These are phyloP conservation scores for Fragum fragum DNA, from an alignment of 2,888 invertebrate genomes.

Conservation along the genomic window DNA sequence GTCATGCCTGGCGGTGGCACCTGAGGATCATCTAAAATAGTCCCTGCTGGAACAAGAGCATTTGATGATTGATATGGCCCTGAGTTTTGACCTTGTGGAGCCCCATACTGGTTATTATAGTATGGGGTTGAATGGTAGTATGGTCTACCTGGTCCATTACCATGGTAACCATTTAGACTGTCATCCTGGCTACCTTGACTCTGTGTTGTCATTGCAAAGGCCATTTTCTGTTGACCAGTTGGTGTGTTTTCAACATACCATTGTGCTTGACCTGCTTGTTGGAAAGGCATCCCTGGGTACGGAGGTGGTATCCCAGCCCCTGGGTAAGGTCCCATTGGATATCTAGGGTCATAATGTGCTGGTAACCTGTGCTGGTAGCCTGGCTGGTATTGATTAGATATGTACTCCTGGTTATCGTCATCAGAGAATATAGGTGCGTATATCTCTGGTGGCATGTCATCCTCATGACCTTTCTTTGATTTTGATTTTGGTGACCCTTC, in stretches of 20 bases:
- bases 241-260: constrained; percentile 75
- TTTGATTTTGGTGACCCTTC: constrained; percentile 53
- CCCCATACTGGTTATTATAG: constrained; percentile 38
- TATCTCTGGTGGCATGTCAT: constrained; percentile 76
- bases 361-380: constrained; percentile 59
- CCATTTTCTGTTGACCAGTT: constrained; percentile 72
- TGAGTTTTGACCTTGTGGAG: constrained; percentile 38
- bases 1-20: constrained; percentile 77
- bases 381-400: constrained; percentile 62
- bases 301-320: constrained; percentile 40
- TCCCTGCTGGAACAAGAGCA: constrained; percentile 68
- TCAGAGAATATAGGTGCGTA: constrained; percentile 79
- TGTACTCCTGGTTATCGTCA: constrained; percentile 64
- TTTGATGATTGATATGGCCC: constrained; percentile 31
- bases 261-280: constrained; percentile 74
- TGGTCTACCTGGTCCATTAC: constrained; percentile 62
- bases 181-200: constrained; percentile 55
- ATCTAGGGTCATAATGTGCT: constrained; percentile 52
- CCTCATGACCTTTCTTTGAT: constrained; percentile 35
- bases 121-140: constrained; percentile 76
- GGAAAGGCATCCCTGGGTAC: constrained; percentile 48
- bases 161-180: constrained; percentile 23
- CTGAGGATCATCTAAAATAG: constrained; percentile 72
- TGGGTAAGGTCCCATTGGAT: constrained; percentile 49
- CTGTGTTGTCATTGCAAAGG: constrained; percentile 71